Base-by-base conservation (phyloP, 1,140 invertebrate genomes). In the Conopomorpha cramerella region DNA sequence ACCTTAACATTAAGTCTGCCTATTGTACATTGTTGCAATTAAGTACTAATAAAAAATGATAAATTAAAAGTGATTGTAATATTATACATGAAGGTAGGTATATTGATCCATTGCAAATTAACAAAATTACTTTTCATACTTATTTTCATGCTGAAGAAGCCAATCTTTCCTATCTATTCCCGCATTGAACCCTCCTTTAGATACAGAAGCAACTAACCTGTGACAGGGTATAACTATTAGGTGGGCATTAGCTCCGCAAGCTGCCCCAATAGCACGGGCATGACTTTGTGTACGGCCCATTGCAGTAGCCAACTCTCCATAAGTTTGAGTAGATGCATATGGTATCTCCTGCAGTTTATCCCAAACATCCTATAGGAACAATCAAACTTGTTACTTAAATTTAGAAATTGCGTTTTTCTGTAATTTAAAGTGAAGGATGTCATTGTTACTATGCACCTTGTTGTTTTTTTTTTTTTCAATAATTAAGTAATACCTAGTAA, bases 211-310 rank as follows among this genome's bases (percentile, higher is more conserved):
- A 3, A 74, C 49, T 6, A 77, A 8, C 38, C 73, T 44, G 27
- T 77, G 76, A 39, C 76, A 77, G 1, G 77, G 72, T 16, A 77
- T 53, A 2, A 77, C 43, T 18, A 79, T 40, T 2, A 74, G 10
- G 31, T 71, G 60, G 11, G 56, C 41, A 47, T 79, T 79, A 1
- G 68, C 64, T 4, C 71, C 71, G 35, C 70, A 77, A 17, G 72
- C 71, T 13, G 55, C 51, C 6, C 72, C 77, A 2, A 77, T 52
- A 13, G 77, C 72, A 16, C 77, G 36, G 11, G 71, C 55, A 40
- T 77, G 61, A 10, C 54, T 64, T 3, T 46, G 34, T 3, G 54
- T 28, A 12, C 58, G 47, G 1, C 71, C 73, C 13, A 77, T 37
- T 3, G 42, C 33, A 36, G 64, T 61, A 2, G 77, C 72, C n/a